Evolutionary conservation across 2,797 vertebrate species (phyloP).

Genomic region (Morus bassanus): DNA sequence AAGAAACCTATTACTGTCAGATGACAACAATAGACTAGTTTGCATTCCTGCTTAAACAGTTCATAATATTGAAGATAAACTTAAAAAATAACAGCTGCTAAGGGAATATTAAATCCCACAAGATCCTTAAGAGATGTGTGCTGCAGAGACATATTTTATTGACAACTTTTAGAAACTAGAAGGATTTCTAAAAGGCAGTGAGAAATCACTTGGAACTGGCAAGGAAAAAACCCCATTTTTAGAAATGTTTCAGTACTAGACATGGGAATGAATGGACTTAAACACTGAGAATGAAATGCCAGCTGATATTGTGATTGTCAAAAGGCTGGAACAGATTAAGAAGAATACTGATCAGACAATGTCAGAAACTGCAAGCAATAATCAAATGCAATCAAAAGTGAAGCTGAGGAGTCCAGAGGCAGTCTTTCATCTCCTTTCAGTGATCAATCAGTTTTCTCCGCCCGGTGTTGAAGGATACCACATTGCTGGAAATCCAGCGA

Average conservation of each 20-base stretch:
- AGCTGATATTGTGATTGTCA: not conserved
- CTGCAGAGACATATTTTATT: not conserved
- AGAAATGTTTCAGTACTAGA: not conserved
- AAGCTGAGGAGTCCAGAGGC: not conserved
- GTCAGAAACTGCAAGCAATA: not conserved
- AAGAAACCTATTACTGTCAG: constrained; percentile 9
- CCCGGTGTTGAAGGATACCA: not conserved
- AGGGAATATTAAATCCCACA: constrained; percentile 19
- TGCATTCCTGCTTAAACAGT: not conserved
- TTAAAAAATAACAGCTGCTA: constrained; percentile 34
- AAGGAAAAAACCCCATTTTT: not conserved
- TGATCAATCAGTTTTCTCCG: not conserved
- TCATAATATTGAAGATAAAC: constrained; percentile 46
- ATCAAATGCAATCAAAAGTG: not conserved
- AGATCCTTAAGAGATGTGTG: not conserved
- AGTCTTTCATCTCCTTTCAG: not conserved
- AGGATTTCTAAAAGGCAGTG: not conserved
- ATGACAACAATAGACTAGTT: constrained; percentile 7
- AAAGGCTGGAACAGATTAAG: not conserved
- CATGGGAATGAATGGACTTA: not conserved
- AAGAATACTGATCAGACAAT: not conserved
- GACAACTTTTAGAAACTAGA: not conserved
- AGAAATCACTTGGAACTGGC: not conserved
- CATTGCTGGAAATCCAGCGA: not conserved
- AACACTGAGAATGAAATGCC: not conserved